Evolutionary conservation across 2,797 vertebrate species (phyloP).

Genomic region (Acanthiza pusilla): DNA sequence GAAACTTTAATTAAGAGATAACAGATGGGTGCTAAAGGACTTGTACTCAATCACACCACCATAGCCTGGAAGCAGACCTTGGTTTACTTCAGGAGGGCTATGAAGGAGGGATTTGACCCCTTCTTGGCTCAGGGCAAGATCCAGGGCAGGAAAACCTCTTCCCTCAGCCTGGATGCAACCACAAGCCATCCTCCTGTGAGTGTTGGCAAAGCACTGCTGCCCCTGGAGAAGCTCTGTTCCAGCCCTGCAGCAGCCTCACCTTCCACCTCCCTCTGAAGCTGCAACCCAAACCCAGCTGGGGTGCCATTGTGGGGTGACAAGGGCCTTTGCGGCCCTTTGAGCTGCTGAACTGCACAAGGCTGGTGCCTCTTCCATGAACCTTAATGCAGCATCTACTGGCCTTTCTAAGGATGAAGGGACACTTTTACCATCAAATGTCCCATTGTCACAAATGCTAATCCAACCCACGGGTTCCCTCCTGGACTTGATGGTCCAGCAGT

Average conservation of each 20-base stretch:
- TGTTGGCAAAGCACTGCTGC: fast-evolving
- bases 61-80: not conserved
- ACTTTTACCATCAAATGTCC: not conserved
- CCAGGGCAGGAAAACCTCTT: not conserved
- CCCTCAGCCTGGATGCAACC: not conserved
- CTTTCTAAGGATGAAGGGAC: not conserved
- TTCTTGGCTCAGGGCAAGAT: not conserved
- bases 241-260: not conserved
- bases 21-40: constrained; percentile 64
- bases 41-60: constrained; percentile 19
- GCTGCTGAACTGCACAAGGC: not conserved
- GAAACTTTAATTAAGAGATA: constrained; percentile 74
- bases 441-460: not conserved
- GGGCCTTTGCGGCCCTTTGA: fast-evolving
- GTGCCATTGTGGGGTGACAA: fast-evolving
- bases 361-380: not conserved
- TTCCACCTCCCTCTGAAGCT: not conserved
- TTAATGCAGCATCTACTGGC: not conserved
- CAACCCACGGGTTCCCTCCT: fast-evolving
- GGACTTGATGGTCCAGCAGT: not conserved
- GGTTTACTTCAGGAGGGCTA: not conserved
- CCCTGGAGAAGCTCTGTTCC: not conserved
- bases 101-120: not conserved
- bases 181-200: not conserved
- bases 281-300: not conserved